Base-by-base conservation (phyloP, 2,113 vertebrate genomes). In the Fulmarus glacialis region DNA sequence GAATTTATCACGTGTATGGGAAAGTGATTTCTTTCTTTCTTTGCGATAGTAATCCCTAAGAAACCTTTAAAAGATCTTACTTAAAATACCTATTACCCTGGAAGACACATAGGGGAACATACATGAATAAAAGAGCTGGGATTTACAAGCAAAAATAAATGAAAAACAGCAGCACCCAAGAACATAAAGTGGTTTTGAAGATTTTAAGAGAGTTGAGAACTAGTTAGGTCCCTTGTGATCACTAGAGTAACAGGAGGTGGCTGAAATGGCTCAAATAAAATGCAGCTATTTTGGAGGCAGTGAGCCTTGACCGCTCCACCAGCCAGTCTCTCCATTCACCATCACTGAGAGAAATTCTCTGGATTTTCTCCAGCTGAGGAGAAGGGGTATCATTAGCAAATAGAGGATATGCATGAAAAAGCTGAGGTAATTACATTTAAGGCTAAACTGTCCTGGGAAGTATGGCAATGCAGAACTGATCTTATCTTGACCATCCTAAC, bases 231-330 rank as follows among this genome's bases (percentile, higher is more conserved):
- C 38, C 36, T 68, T 81, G 64, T 84, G 79, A 81, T 64, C 29
- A 70, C 58, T 48, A 53, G 67, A 81, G 50, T 71, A 77, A 85
- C 48, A 89, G 70, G 60, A 70, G 56, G 42, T 68, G 26, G 34
- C 40, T 93, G 88, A 77, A 97, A 93, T 40, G 42, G 42, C 85
- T 96, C 63, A 53, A 64, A 86, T 60, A 63, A 62, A 94, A 71
- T 60, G 40, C 47, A 94, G 45, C 32, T 79, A 22, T 82, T 87
- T 63, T 74, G 80, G n/a, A 85, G 63, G 63, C 53, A 82, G 32
- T 45, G 48, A 94, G 22, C n/a, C 22, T 82, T 85, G 58, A 62
- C 59, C 5, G 3, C 50, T 79, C 27, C 10, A 85, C 34, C 24
- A 68, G 43, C 40, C 58, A 19, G 19, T 86, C 26, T 71, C 29